phyloP scores from a whole-genome alignment of 2,888 invertebrate species.

The Orthosia incerta region DNA sequence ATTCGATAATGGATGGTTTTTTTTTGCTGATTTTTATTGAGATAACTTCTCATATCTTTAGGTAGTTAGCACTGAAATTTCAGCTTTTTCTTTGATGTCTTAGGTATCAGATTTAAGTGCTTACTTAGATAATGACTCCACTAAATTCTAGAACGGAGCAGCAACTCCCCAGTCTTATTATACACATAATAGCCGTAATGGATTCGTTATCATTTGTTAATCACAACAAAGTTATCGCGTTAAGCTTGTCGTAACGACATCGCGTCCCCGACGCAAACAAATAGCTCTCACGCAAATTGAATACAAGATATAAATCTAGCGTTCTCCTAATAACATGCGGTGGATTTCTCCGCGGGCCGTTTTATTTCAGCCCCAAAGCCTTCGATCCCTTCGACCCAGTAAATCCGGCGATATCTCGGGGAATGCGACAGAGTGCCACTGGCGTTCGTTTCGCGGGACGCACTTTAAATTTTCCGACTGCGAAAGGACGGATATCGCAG shows the following conservation, averaged over 20 bases:
- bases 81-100: background rate
- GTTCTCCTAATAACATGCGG: constrained; percentile 87
- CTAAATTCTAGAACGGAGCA: constrained; percentile 38
- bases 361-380: constrained; percentile 88
- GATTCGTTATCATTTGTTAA: constrained; percentile 73
- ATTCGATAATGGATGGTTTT: background rate
- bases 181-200: constrained; percentile 58
- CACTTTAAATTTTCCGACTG: constrained; percentile 86
- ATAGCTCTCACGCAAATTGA: constrained; percentile 88
- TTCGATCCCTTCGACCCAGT: constrained; percentile 85
- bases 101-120: background rate
- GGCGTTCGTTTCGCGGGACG: constrained; percentile 84
- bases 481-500: constrained; percentile 80
- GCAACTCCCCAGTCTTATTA: constrained; percentile 47
- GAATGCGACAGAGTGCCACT: constrained; percentile 86
- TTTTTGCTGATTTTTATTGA: background rate
- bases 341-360: constrained; percentile 88
- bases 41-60: too few species aligned
- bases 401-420: constrained; percentile 88
- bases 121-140: constrained; percentile 16
- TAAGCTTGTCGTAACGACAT: constrained; percentile 72
- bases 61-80: too few species aligned
- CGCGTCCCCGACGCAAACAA: constrained; percentile 77
- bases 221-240: constrained; percentile 74
- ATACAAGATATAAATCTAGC: constrained; percentile 89